These are phyloP conservation scores for Omphaloscelis lunosa DNA, from an alignment of 2,888 invertebrate genomes.

Conservation along the genomic window DNA sequence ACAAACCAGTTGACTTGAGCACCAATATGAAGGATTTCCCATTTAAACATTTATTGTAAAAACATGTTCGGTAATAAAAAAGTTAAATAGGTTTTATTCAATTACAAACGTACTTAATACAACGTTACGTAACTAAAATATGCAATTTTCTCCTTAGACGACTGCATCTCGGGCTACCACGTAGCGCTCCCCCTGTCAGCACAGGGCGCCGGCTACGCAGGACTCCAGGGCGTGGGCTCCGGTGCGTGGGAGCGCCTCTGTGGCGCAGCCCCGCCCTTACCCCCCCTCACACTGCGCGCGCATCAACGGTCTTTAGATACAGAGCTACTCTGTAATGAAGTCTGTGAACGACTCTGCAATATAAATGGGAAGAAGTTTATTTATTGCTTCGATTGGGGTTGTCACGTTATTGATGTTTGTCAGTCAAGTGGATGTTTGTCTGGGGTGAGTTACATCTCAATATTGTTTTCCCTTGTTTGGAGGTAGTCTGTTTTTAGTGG, in stretches of 20 bases:
- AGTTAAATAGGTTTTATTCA: too few species aligned
- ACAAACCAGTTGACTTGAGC: too few species aligned
- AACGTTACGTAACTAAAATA: background rate
- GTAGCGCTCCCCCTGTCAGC: conserved; percentile 94
- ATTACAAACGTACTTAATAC: too few species aligned
- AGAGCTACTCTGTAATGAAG: conserved; percentile 88
- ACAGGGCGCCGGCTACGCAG: conserved; percentile 92
- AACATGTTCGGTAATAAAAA: too few species aligned
- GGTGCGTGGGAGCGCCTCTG: conserved; percentile 83
- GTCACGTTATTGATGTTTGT: conserved; percentile 89
- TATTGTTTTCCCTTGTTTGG: background rate
- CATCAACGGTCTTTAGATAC: conserved; percentile 87
- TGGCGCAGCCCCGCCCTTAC: conserved; percentile 57
- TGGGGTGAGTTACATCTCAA: conserved; percentile 78
- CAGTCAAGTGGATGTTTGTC: conserved; percentile 89
- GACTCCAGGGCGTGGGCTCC: conserved; percentile 92
- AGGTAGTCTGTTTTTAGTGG: background rate
- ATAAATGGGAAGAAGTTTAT: conserved; percentile 86
- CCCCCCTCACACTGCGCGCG: conserved; percentile 81
- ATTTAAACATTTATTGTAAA: too few species aligned
- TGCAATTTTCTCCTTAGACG: conserved; percentile 86
- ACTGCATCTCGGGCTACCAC: conserved; percentile 93
- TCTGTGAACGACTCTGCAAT: conserved; percentile 87
- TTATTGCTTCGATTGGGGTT: conserved; percentile 90
- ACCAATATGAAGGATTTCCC: too few species aligned